phyloP scores from a whole-genome alignment of 2,113 vertebrate genomes.

The Butastur rufipennis region DNA sequence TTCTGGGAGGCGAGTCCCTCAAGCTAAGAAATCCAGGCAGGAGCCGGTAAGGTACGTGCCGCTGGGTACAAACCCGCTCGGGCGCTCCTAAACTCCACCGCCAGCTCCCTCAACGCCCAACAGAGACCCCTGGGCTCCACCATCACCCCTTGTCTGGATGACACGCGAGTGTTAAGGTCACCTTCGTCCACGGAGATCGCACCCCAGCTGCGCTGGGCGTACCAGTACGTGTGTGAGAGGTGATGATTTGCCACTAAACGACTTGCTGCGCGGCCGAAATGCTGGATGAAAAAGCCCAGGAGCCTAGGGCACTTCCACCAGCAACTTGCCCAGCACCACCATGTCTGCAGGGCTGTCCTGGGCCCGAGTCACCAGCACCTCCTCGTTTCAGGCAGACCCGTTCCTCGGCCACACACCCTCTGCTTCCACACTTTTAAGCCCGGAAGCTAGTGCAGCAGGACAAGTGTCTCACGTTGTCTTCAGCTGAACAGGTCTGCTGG shows the following conservation, averaged over 20 bases:
- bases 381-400: accelerated
- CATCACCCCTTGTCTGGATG: accelerated
- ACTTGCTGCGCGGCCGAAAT: not conserved
- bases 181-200: not conserved
- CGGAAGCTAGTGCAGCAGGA: not conserved
- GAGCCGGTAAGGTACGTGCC: accelerated
- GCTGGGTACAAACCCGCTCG: not conserved
- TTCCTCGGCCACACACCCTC: accelerated
- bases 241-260: not conserved
- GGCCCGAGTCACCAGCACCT: not conserved
- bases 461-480: not conserved
- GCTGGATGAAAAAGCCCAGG: accelerated
- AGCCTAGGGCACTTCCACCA: not conserved
- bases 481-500: not conserved
- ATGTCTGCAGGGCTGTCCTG: not conserved
- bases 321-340: not conserved
- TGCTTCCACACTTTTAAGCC: accelerated
- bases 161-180: not conserved
- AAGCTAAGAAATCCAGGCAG: not conserved
- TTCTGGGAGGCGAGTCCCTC: not conserved
- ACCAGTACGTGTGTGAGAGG: accelerated
- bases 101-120: too few relatives aligned
- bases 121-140: not conserved
- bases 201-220: not conserved
- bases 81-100: accelerated